Conservation (phyloP, 92 coral and sea anemone species). For the Bergia puertoricense region DNA sequence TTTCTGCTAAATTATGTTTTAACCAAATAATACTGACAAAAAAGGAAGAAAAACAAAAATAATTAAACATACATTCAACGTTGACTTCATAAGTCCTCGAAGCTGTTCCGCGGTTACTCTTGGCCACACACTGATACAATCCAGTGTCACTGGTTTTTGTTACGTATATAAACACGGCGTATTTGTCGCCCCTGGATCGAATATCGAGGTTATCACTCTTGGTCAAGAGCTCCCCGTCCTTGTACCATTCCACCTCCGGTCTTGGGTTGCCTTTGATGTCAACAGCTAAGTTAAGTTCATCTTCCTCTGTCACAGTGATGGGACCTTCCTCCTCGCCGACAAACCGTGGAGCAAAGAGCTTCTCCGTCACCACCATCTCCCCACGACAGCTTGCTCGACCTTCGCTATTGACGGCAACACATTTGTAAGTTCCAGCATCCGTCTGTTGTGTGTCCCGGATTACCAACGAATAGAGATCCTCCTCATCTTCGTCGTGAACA, state of each 20-base stretch:
- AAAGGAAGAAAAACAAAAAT: background rate
- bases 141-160: conserved; percentile 82
- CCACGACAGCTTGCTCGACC: conserved; percentile 61
- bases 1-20: background rate
- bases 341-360: conserved; percentile 52
- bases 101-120: conserved; percentile 74
- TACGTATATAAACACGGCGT: conserved; percentile 72
- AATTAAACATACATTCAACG: conserved; percentile 70
- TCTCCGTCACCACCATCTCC: conserved; percentile 53
- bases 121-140: conserved; percentile 89
- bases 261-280: conserved; percentile 83
- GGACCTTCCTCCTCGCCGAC: conserved; percentile 55
- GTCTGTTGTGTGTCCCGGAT: conserved; percentile 54
- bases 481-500: conserved; percentile 58
- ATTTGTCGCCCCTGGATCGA: conserved; percentile 75
- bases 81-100: conserved; percentile 81
- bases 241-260: conserved; percentile 93
- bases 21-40: background rate
- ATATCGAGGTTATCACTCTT: conserved; percentile 85
- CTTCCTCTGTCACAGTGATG: conserved; percentile 80
- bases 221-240: conserved; percentile 72
- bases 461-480: conserved; percentile 42
- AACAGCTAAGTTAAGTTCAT: conserved; percentile 70
- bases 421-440: conserved; percentile 67
- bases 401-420: conserved; percentile 60